These are phyloP conservation scores for Laupala kohalensis DNA, from an alignment of 1,140 invertebrate species.

Conservation along the genomic window DNA sequence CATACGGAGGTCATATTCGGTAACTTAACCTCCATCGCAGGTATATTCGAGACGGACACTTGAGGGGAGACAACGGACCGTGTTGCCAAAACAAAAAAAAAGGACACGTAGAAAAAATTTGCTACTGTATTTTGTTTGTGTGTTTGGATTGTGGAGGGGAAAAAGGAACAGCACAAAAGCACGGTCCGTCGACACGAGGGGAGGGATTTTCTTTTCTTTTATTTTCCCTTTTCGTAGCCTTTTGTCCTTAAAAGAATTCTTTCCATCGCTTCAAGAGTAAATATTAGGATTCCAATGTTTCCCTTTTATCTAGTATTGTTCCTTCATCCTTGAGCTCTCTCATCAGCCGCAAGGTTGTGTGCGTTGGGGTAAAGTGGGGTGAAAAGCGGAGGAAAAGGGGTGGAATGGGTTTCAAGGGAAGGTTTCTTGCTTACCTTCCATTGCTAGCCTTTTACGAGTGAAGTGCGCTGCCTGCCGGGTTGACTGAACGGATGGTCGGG, in stretches of 20 bases:
- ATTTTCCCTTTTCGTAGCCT: constrained; percentile 5
- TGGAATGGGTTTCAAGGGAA: not conserved
- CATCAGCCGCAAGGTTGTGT: not conserved
- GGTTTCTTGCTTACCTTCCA: not conserved
- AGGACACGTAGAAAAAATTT: not conserved
- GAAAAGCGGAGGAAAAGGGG: not conserved
- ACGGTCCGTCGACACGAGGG: no score
- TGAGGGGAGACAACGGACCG: not conserved
- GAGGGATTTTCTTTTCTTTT: not conserved
- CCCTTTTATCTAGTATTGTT: constrained; percentile 1
- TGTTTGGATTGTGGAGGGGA: not conserved
- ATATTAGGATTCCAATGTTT: constrained; percentile 5
- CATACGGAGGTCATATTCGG: not conserved
- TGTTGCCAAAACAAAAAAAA: not conserved
- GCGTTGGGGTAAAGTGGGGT: no score
- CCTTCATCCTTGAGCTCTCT: not conserved
- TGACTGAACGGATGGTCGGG: no score
- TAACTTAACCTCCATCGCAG: not conserved
- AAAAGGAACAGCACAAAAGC: not conserved
- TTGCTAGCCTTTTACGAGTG: not conserved
- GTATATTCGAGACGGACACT: not conserved
- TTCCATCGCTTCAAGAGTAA: constrained; percentile 1
- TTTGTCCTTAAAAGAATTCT: constrained; percentile 8
- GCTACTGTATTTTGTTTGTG: not conserved
- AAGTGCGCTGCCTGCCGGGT: not conserved